Evolutionary conservation across 2,888 invertebrate genomes (phyloP).

Genomic region (Tiliacea citrago): DNA sequence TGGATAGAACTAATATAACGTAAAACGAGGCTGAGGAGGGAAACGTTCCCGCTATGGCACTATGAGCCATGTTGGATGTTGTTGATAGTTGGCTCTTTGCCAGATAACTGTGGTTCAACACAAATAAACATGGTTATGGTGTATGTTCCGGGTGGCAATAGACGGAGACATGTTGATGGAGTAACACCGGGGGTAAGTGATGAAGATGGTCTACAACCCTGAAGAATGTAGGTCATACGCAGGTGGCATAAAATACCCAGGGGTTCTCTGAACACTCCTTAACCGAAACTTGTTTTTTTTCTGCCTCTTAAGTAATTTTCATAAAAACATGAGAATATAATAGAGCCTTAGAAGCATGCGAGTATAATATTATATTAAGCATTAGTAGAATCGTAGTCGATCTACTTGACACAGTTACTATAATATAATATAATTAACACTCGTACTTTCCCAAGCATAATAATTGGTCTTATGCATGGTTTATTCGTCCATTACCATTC

Average conservation of each 20-base stretch:
- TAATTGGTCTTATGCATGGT: neutral
- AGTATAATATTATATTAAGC: neutral
- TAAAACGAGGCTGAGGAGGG: constrained; percentile 1
- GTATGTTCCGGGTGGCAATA: constrained; percentile 13
- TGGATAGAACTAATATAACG: constrained; percentile 18
- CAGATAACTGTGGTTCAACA: constrained; percentile 18
- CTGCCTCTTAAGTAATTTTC: neutral
- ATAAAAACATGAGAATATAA: neutral
- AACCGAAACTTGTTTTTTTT: neutral
- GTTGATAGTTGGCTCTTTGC: constrained; percentile 34
- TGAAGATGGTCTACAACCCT: neutral
- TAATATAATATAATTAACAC: too few species aligned
- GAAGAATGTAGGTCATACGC: neutral
- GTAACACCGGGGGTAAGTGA: neutral
- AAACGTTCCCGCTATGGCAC: neutral
- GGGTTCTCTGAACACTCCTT: neutral
- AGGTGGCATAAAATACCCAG: neutral
- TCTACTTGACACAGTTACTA: too few species aligned
- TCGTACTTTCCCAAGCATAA: neutral
- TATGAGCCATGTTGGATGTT: constrained; percentile 8
- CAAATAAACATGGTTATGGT: constrained; percentile 13
- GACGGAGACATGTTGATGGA: neutral
- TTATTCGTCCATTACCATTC: neutral
- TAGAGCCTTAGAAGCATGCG: neutral
- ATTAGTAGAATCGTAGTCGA: too few species aligned